phyloP scores from a whole-genome alignment of 2,797 vertebrate species.

The Takifugu ocellatus region DNA sequence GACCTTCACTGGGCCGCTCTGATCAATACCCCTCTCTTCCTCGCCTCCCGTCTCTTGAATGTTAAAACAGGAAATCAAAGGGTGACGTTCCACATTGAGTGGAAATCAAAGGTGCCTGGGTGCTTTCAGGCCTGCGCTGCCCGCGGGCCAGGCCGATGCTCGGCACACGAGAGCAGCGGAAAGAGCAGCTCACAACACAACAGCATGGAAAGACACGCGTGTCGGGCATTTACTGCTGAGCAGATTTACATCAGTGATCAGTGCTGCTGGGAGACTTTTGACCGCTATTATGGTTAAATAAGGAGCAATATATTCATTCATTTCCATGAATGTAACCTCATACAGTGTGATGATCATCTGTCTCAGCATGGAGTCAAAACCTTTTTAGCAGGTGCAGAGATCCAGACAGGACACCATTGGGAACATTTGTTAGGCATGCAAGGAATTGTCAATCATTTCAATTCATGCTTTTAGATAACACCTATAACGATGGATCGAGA shows the following conservation, averaged over 20 bases:
- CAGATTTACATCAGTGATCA: conserved; percentile 4
- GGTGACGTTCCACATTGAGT: conserved; percentile 91
- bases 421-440: too few relatives aligned
- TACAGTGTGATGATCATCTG: too few relatives aligned
- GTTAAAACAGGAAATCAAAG: conserved; percentile 93
- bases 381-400: too few relatives aligned
- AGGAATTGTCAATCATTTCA: too few relatives aligned
- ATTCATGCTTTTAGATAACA: too few relatives aligned
- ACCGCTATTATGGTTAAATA: too few relatives aligned
- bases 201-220: conserved; percentile 21
- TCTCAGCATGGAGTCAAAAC: too few relatives aligned
- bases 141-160: conserved; percentile 74
- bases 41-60: conserved; percentile 83
- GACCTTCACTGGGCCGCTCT: conserved; percentile 87
- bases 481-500: too few relatives aligned
- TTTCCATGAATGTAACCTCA: too few relatives aligned
- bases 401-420: too few relatives aligned
- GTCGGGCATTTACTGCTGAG: conserved; percentile 6
- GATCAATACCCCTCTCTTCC: conserved; percentile 87
- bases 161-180: conserved; percentile 40
- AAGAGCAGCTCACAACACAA: conserved; percentile 53
- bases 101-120: conserved; percentile 94
- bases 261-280: too few relatives aligned
- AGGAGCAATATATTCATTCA: too few relatives aligned
- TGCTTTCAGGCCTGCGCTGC: conserved; percentile 67